phyloP scores from a whole-genome alignment of 2,797 vertebrate species.

The Hippoglossus hippoglossus region DNA sequence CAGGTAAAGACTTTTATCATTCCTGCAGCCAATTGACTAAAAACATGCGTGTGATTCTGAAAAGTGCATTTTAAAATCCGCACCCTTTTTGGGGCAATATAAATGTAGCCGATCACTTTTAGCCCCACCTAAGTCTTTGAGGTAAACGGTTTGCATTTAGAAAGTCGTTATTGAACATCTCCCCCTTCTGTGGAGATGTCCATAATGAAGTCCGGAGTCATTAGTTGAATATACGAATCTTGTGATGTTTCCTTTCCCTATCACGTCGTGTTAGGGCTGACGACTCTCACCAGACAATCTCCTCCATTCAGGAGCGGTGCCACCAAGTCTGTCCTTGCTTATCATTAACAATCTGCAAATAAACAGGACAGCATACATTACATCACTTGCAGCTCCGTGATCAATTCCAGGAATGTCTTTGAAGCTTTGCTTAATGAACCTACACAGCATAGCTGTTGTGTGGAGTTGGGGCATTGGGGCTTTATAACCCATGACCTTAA shows the following conservation, averaged over 20 bases:
- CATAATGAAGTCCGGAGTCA: conserved; percentile 73
- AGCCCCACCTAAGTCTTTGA: conserved; percentile 41
- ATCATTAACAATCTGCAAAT: conserved; percentile 86
- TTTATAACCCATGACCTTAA: conserved; percentile 61
- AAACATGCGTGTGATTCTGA: conserved; percentile 51
- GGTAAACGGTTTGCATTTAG: conserved; percentile 62
- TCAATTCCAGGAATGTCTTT: conserved; percentile 84
- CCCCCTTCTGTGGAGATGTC: conserved; percentile 48
- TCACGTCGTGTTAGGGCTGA: conserved; percentile 77
- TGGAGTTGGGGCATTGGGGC: conserved; percentile 45
- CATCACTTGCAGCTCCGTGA: conserved; percentile 82
- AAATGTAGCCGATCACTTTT: conserved; percentile 46
- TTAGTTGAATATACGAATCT: conserved; percentile 74
- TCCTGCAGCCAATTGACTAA: conserved; percentile 59
- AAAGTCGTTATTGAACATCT: conserved; percentile 71
- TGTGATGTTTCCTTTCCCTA: conserved; percentile 76
- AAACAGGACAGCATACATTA: conserved; percentile 84
- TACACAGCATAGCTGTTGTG: conserved; percentile 65
- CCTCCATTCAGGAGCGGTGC: conserved; percentile 77
- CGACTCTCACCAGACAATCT: conserved; percentile 77
- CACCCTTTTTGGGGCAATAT: conserved; percentile 41
- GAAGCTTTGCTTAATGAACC: conserved; percentile 82
- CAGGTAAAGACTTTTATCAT: conserved; percentile 71
- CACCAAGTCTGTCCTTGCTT: conserved; percentile 82
- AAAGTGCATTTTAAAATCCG: conserved; percentile 60